phyloP scores from a whole-genome alignment of 1,140 invertebrate species.

The Holotrichia oblita region DNA sequence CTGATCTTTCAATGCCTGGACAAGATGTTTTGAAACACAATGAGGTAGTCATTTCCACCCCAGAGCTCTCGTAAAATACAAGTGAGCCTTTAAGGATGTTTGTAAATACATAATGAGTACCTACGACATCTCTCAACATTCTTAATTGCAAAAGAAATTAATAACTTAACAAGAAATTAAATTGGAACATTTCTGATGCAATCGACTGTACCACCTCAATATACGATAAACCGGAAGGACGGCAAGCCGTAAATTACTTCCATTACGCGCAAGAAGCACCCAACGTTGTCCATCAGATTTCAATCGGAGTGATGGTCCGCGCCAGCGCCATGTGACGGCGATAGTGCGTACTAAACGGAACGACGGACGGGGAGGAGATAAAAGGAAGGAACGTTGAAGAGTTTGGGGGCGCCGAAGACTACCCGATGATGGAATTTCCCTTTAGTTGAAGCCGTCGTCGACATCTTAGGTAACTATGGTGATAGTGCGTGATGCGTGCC shows the following conservation, averaged over 20 bases:
- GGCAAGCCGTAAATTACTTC: slow-evolving; percentile 11
- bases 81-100: too few species aligned
- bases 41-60: too few species aligned
- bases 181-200: background rate
- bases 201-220: background rate
- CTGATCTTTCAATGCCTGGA: too few species aligned
- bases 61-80: too few species aligned
- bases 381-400: background rate
- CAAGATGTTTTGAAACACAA: too few species aligned
- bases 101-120: too few species aligned
- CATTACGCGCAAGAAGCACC: background rate
- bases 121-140: too few species aligned
- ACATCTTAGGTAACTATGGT: background rate
- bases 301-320: background rate
- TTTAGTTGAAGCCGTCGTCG: too few species aligned
- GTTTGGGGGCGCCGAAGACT: background rate
- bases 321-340: background rate
- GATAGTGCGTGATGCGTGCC: background rate
- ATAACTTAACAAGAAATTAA: too few species aligned
- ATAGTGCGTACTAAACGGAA: slow-evolving; percentile 13
- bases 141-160: too few species aligned
- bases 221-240: slow-evolving; percentile 6
- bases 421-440: background rate
- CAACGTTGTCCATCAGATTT: slow-evolving; percentile 16
- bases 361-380: too few species aligned